Base-by-base conservation (phyloP, 2,888 invertebrate species). In the Diarsia mendica region DNA sequence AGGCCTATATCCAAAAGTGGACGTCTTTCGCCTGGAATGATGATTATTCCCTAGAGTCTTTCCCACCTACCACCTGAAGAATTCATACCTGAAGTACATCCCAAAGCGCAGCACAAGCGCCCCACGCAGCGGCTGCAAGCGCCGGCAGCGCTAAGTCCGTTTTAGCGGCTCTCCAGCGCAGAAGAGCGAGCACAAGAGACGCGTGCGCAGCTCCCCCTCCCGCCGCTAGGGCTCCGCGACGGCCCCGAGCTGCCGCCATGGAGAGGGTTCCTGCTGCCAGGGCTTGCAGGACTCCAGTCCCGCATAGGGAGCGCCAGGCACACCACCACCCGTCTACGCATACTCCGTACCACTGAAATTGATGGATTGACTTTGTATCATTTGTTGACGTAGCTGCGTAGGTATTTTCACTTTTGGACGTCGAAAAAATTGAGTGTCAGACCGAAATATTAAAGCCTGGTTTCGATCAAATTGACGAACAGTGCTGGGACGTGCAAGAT, bases 81-180 rank as follows among this genome's bases (percentile, higher is more conserved):
- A 58, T 1, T 5, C 0, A 13, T 81, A 97, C 97, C 94, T 97
- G 97, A 53, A 97, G 89, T 75, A 98, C 98, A 90, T 98, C 98
- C 98, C 98, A 98, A 85, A 98, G 97, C 33, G 98, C 98, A 73
- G 98, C 98, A 93, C 98, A 98, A 4, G 98, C 98, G 23, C 98
- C 98, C 98, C 98, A 98, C 0, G 98, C 98, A 0, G 98, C 98
- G 4, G 98, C 98, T 69, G 98, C 98, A 39, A 98, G 98, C 85
- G 98, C 98, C 78, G 98, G 98, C 70, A 98, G 95, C 1, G 98
- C 98, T 23, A 98, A 97, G 88, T 98, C 98, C 72, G 98, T 98
- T 77, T 97, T 97, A 0, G 98, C 98, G 0, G 98, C 98, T 82
- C 98, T 97, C 98, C 98, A 98, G 44, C 98, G 96, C 80, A 98